Percentiles rank a stretch among this genome's conserved stretches.
Conservation (phyloP, 2,797 vertebrate genomes). For the Acipenser oxyrinchus region DNA sequence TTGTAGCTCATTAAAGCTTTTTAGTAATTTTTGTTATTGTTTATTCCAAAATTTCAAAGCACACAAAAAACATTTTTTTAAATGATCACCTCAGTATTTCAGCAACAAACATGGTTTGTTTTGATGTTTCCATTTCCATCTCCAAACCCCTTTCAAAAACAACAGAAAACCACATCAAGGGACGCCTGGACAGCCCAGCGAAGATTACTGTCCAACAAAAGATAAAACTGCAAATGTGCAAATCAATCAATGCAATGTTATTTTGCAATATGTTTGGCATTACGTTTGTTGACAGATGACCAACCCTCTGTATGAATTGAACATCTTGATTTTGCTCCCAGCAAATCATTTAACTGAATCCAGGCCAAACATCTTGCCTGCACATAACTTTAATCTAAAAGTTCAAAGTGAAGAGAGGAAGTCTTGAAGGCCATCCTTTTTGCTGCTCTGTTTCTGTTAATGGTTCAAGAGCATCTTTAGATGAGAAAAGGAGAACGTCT, state of each 20-base stretch:
- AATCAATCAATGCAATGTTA: conserved; percentile 13
- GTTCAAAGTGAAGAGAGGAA: conserved; percentile 80
- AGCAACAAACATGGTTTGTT: too few species aligned
- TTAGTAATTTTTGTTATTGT: too few species aligned
- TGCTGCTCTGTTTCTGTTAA: conserved; percentile 59
- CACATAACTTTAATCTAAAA: not conserved
- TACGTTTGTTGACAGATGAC: conserved; percentile 24
- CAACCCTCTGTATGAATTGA: conserved; percentile 9
- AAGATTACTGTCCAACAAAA: too few species aligned
- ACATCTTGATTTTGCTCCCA: not conserved
- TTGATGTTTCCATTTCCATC: too few species aligned
- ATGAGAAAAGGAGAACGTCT: conserved; percentile 72
- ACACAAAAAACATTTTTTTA: too few species aligned
- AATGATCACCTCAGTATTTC: too few species aligned
- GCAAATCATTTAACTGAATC: not conserved
- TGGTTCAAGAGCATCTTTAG: conserved; percentile 77
- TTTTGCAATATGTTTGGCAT: conserved; percentile 6
- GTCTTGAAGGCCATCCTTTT: conserved; percentile 72
- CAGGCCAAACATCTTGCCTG: not conserved
- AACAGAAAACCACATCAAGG: too few species aligned
- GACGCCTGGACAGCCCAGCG: too few species aligned
- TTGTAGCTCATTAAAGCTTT: too few species aligned
- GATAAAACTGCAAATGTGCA: conserved; percentile 11
- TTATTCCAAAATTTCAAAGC: too few species aligned
- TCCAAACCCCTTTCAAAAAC: too few species aligned